phyloP scores from a whole-genome alignment of 23 tunicate species.

The Phallusia fumigata region DNA sequence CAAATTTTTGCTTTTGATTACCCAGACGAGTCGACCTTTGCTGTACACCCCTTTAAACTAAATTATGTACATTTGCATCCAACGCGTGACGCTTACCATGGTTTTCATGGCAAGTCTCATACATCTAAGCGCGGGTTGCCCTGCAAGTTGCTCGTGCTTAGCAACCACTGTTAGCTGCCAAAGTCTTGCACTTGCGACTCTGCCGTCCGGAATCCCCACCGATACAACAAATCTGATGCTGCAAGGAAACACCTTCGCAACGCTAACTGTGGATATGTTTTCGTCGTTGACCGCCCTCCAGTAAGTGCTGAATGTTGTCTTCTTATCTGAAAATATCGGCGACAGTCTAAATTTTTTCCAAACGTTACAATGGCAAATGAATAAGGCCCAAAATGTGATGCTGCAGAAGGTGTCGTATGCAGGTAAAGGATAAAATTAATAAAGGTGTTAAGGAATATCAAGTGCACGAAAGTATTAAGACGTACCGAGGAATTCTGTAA shows the following conservation, averaged over 20 bases:
- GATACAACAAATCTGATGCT: conserved; percentile 43
- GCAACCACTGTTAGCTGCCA: conserved; percentile 67
- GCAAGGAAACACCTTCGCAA: conserved; percentile 47
- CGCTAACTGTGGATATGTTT: conserved; percentile 59
- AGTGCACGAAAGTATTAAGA: no score
- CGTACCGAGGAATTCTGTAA: no score
- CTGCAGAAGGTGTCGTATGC: no score
- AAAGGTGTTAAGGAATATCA: no score
- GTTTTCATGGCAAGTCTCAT: not conserved
- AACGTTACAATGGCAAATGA: no score
- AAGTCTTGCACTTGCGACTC: conserved; percentile 38
- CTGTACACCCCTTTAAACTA: no score
- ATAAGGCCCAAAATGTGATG: no score
- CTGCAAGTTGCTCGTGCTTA: conserved; percentile 60
- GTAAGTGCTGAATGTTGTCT: conserved; percentile 24
- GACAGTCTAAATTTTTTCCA: no score
- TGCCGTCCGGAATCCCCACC: conserved; percentile 70
- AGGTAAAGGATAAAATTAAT: no score
- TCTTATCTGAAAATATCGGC: no score
- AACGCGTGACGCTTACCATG: not conserved
- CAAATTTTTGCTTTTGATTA: no score
- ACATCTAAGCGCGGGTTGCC: conserved; percentile 26
- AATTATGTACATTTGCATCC: not conserved
- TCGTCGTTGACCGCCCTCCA: conserved; percentile 24
- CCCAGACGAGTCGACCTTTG: no score